Percentiles rank a stretch among this genome's conserved stretches.
These are phyloP conservation scores for Hemibagrus guttatus DNA, from an alignment of 2,797 vertebrate species.

Conservation along the genomic window DNA sequence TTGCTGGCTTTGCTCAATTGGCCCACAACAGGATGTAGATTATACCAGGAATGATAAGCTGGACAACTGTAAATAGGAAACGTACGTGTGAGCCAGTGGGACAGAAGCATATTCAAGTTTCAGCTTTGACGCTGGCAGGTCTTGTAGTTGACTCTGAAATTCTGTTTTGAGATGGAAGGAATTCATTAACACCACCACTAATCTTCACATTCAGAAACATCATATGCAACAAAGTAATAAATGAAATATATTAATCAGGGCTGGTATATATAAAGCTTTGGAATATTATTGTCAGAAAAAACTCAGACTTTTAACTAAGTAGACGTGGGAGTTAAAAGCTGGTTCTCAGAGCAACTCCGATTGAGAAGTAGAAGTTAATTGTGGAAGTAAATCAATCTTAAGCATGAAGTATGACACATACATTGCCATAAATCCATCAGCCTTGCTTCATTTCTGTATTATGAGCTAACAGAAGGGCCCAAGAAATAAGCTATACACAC, in stretches of 20 bases:
- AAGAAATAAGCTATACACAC: background rate
- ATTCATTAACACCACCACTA: background rate
- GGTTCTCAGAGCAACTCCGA: background rate
- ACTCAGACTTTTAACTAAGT: background rate
- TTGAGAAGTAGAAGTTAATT: background rate
- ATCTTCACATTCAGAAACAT: background rate
- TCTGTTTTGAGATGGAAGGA: slow-evolving; percentile 62
- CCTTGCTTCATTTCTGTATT: background rate
- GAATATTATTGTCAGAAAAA: background rate
- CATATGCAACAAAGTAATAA: background rate
- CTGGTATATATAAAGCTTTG: background rate
- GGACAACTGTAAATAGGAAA: background rate
- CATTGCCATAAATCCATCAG: background rate
- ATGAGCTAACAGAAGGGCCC: background rate
- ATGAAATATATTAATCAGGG: background rate
- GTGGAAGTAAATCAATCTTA: background rate
- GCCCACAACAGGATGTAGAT: background rate
- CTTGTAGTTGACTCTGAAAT: slow-evolving; percentile 79
- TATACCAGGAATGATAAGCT: background rate
- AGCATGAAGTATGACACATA: background rate
- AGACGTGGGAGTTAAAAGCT: background rate
- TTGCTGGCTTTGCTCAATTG: background rate
- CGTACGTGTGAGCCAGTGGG: slow-evolving; percentile 82
- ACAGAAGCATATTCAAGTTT: slow-evolving; percentile 81
- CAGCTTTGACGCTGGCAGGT: slow-evolving; percentile 79